Evolutionary conservation across 2,888 invertebrate genomes (phyloP).

Genomic region (Phyto melanocephala): DNA sequence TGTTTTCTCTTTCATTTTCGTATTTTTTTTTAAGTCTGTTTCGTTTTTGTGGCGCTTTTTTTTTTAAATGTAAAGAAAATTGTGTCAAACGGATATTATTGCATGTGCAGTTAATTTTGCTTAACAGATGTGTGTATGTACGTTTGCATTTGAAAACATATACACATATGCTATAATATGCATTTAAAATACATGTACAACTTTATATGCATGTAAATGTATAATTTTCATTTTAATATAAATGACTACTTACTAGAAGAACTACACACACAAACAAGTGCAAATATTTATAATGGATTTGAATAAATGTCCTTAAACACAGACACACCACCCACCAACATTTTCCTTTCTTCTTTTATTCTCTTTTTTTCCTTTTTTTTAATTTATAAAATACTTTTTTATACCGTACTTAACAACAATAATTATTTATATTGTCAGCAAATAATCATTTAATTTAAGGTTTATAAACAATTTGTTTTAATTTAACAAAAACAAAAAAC

Average conservation of each 20-base stretch:
- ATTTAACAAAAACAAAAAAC: background rate
- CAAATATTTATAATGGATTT: background rate
- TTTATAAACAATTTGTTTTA: slow-evolving; percentile 3
- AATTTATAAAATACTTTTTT: background rate
- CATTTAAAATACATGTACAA: background rate
- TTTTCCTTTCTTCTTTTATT: background rate
- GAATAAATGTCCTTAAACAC: background rate
- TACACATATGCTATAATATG: background rate
- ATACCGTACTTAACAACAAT: background rate
- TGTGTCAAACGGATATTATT: slow-evolving; percentile 67
- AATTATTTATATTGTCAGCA: slow-evolving; percentile 24
- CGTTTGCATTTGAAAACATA: background rate
- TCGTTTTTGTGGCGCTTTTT: slow-evolving; percentile 5
- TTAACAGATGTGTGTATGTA: background rate
- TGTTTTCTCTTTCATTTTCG: slow-evolving; percentile 2
- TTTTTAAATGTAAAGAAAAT: slow-evolving; percentile 32
- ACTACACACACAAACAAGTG: too few relatives aligned
- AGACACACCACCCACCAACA: background rate
- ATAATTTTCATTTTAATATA: background rate
- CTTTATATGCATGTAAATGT: background rate
- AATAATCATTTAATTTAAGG: slow-evolving; percentile 26
- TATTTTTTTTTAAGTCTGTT: background rate
- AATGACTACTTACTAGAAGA: background rate
- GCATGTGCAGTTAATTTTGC: slow-evolving; percentile 61
- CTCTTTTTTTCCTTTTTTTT: background rate